phyloP scores from a whole-genome alignment of 92 coral and sea anemone genomes.

The Muricea muricata region DNA sequence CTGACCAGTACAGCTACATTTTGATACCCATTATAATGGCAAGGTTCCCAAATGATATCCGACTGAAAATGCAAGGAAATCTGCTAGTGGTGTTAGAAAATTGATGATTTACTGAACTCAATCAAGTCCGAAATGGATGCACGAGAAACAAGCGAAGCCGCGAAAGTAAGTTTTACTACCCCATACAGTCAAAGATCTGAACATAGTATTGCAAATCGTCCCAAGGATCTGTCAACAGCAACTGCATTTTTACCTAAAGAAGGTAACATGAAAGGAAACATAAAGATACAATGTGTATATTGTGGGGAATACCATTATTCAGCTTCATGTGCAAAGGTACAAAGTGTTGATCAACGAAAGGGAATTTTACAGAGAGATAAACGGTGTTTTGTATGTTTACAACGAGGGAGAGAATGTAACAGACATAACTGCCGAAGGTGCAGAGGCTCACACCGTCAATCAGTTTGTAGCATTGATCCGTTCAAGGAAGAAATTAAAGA shows the following conservation, averaged over 20 bases:
- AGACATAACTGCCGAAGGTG: not conserved
- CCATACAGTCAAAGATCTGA: not conserved
- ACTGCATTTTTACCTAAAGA: not conserved
- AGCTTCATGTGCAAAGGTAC: not conserved
- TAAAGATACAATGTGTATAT: not conserved
- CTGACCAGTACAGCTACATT: conserved; percentile 29
- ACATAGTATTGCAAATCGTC: not conserved
- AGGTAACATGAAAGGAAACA: too few species aligned
- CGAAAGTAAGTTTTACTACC: not conserved
- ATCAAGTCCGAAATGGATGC: not conserved
- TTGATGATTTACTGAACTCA: not conserved
- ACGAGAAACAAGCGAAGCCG: not conserved
- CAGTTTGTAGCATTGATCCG: not conserved
- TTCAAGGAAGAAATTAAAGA: not conserved
- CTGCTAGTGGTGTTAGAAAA: too few species aligned
- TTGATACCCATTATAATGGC: conserved; percentile 42
- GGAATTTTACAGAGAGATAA: not conserved
- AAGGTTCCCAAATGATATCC: conserved; percentile 30
- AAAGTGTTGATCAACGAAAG: not conserved
- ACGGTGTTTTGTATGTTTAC: conserved; percentile 9
- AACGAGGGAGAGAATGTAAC: not conserved
- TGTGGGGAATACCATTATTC: not conserved
- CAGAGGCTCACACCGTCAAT: not conserved
- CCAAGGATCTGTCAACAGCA: not conserved
- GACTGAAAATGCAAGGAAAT: not conserved